A percentile compares a stretch with the other conserved stretches of the same genome.
phyloP scores from a whole-genome alignment of 2,113 vertebrate genomes.

The Anoura caudifer region DNA sequence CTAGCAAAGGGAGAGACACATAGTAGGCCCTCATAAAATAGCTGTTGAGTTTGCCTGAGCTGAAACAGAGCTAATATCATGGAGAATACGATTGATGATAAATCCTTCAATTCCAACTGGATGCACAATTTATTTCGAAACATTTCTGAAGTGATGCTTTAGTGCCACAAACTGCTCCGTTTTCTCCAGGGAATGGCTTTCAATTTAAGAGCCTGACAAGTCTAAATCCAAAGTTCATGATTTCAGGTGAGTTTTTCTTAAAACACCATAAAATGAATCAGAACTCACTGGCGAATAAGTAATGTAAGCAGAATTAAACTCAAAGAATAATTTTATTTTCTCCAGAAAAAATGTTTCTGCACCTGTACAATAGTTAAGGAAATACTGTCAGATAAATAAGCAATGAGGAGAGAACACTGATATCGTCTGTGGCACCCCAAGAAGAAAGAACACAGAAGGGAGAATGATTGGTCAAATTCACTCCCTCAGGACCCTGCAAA shows the following conservation, averaged over 20 bases:
- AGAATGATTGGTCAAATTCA: not conserved
- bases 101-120: not conserved
- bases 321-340: slow-evolving; percentile 27
- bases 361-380: slow-evolving; percentile 39
- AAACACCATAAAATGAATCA: slow-evolving; percentile 46
- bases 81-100: not conserved
- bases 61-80: not conserved
- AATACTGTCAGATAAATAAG: slow-evolving; percentile 43
- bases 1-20: not conserved
- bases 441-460: slow-evolving; percentile 50
- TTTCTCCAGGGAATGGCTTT: slow-evolving; percentile 8
- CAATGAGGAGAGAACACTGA: slow-evolving; percentile 45
- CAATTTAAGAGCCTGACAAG: slow-evolving; percentile 40
- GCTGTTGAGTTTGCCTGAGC: not conserved
- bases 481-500: slow-evolving; percentile 64
- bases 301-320: slow-evolving; percentile 17
- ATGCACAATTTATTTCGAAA: slow-evolving; percentile 20
- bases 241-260: slow-evolving; percentile 56
- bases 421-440: not conserved
- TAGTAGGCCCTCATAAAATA: not conserved
- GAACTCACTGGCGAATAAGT: slow-evolving; percentile 18
- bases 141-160: not conserved
- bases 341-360: not conserved
- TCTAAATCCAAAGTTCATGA: slow-evolving; percentile 9
- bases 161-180: not conserved